Evolutionary conservation across 2,113 vertebrate species (phyloP).

Genomic region (Sinocyclocheilus rhinocerous): DNA sequence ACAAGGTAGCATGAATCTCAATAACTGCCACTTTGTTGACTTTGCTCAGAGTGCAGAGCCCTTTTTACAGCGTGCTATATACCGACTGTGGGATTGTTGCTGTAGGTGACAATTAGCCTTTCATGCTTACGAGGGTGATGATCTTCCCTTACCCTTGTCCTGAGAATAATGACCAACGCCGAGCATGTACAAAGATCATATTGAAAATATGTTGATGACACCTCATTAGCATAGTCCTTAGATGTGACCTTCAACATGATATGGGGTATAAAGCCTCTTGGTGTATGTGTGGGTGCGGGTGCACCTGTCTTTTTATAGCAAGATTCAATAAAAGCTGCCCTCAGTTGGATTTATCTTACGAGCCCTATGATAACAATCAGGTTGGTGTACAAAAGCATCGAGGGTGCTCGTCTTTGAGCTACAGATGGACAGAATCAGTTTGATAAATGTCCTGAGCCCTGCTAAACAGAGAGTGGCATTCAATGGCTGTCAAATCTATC

Average conservation of each 20-base stretch:
- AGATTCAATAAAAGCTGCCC: constrained; percentile 53
- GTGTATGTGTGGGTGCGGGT: constrained; percentile 27
- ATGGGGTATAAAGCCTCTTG: constrained; percentile 42
- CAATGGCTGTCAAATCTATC: constrained; percentile 25
- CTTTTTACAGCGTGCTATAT: neutral
- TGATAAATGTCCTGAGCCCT: constrained; percentile 22
- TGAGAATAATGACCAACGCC: neutral
- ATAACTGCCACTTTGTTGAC: constrained; percentile 36
- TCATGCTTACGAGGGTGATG: neutral
- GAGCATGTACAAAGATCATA: neutral
- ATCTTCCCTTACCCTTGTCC: neutral
- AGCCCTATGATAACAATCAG: constrained; percentile 54
- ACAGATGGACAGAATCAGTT: constrained; percentile 28
- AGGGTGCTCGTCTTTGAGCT: constrained; percentile 13
- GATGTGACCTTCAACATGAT: constrained; percentile 50
- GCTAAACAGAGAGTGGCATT: neutral
- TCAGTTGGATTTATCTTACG: constrained; percentile 52
- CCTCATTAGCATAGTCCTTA: constrained; percentile 54
- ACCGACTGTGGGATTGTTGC: neutral
- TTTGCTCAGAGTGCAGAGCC: neutral
- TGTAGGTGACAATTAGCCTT: constrained; percentile 19
- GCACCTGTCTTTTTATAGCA: constrained; percentile 49
- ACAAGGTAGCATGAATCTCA: constrained; percentile 27
- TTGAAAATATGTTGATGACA: constrained; percentile 32
- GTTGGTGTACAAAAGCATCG: constrained; percentile 42